Percentiles rank a stretch among this genome's conserved stretches.
These are phyloP conservation scores for Aurelia sp. DNA, from an alignment of 30 jellyfish, hydroid and myxozoan species.

Conservation along the genomic window DNA sequence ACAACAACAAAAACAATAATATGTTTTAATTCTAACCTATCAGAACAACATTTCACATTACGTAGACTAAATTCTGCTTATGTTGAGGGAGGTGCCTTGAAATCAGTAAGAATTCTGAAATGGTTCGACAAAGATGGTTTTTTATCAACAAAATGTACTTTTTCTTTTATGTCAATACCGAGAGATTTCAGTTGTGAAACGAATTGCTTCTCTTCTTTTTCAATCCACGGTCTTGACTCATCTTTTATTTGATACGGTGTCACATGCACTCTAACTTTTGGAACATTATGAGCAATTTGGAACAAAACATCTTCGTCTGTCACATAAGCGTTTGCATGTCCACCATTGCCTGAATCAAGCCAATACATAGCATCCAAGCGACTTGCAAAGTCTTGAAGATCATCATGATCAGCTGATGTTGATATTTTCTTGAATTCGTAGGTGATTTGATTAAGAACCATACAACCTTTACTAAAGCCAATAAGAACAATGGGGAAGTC, in stretches of 20 bases:
- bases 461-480: conserved; percentile 94
- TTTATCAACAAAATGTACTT: conserved; percentile 65
- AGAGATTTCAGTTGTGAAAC: conserved; percentile 57
- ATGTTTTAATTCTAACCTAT: too few species aligned
- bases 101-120: conserved; percentile 59
- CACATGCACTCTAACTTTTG: conserved; percentile 71
- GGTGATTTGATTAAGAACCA: conserved; percentile 83
- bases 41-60: not conserved
- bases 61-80: not conserved
- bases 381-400: conserved; percentile 37
- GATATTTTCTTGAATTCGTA: conserved; percentile 73
- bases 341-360: conserved; percentile 88
- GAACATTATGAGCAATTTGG: conserved; percentile 57
- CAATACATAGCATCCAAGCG: conserved; percentile 56
- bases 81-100: conserved; percentile 36
- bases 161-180: conserved; percentile 64
- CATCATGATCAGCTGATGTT: conserved; percentile 1
- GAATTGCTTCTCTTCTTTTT: conserved; percentile 64
- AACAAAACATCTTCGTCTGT: conserved; percentile 66
- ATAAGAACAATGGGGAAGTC: conserved; percentile 70
- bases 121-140: conserved; percentile 70
- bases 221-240: conserved; percentile 79
- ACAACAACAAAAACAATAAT: too few species aligned
- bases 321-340: conserved; percentile 82
- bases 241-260: conserved; percentile 88